These are phyloP conservation scores for Cosmopolites sordidus DNA, from an alignment of 2,888 invertebrate species.

Conservation along the genomic window DNA sequence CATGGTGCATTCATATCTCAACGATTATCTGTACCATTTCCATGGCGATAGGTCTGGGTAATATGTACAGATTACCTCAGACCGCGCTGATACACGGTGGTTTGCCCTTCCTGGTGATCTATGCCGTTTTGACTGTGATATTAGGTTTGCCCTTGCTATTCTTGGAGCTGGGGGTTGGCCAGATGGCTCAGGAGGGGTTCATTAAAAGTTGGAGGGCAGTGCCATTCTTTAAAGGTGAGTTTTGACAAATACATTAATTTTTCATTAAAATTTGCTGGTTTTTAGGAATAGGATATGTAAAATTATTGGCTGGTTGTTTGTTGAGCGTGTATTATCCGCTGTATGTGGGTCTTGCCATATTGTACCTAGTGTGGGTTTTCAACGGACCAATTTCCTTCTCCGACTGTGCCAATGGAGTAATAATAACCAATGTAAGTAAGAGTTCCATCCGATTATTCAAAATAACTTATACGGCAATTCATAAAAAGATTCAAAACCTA, in stretches of 20 bases:
- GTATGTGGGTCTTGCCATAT: constrained; percentile 54
- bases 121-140: constrained; percentile 50
- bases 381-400: constrained; percentile 55
- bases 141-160: constrained; percentile 58
- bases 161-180: constrained; percentile 60
- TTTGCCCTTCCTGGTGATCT: constrained; percentile 53
- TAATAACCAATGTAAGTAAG: constrained; percentile 47
- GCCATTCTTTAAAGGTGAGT: constrained; percentile 60
- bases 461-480: no score
- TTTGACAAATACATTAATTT: background rate
- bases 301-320: constrained; percentile 54
- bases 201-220: constrained; percentile 63
- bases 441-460: no score
- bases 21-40: constrained; percentile 54
- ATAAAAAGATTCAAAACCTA: no score
- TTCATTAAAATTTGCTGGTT: background rate
- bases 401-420: constrained; percentile 51
- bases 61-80: constrained; percentile 58
- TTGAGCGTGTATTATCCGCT: constrained; percentile 56
- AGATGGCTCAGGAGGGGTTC: constrained; percentile 62
- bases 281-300: constrained; percentile 60
- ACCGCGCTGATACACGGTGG: constrained; percentile 58
- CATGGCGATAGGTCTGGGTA: constrained; percentile 55
- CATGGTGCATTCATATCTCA: constrained; percentile 46
- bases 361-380: constrained; percentile 56